Evolutionary conservation across 2,113 vertebrate genomes (phyloP), one percentile per base, ranked within the genome.

Genomic region (Gobiocypris rarus): DNA sequence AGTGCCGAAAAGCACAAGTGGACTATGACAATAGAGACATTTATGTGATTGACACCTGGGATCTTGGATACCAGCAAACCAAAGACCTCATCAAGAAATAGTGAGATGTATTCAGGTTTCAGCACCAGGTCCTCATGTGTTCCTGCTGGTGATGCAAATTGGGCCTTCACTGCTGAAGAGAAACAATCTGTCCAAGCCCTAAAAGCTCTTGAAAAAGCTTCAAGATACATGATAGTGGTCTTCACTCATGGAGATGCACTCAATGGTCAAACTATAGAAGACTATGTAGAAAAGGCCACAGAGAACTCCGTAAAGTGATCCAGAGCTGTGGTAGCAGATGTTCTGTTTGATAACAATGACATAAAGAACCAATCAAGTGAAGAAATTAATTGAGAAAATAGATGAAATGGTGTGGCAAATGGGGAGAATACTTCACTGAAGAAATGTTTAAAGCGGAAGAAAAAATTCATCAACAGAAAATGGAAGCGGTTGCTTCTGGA

Each of bases 81-180:
- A 3, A 26, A 71, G 81, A 83, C 0, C 3, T 24, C 17, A 78
- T 83, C 38, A 83, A 38, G 84, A 84, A 69, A 81, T 88, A 3
- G 15, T 83, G 26, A 76, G n/a, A 76, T 86, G 84, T 34, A 71
- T 88, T 22, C 58, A 81, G 48, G 2, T 84, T 9, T 86, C 84
- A 11, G 34, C 28, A 28, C 87, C 87, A 59, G 87, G 87, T 34
- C 84, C 87, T 63, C 87, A 88, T 48, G 84, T 26, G 31, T 88
- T 88, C 54, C 63, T 88, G 76, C 69, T 88, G 84, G 87, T 88
- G 24, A 45, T 88, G 34, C 82, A 76, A 26, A 13, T 86, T 31
- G 61, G 75, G 5, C 73, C 70, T 84, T 84, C 61, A 84, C 83
- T 17, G 0, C 2, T 0, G 83, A 78, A 15, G 84, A 86, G 22